Conservation (phyloP, 2,888 invertebrate genomes). For the Formica aserva region DNA sequence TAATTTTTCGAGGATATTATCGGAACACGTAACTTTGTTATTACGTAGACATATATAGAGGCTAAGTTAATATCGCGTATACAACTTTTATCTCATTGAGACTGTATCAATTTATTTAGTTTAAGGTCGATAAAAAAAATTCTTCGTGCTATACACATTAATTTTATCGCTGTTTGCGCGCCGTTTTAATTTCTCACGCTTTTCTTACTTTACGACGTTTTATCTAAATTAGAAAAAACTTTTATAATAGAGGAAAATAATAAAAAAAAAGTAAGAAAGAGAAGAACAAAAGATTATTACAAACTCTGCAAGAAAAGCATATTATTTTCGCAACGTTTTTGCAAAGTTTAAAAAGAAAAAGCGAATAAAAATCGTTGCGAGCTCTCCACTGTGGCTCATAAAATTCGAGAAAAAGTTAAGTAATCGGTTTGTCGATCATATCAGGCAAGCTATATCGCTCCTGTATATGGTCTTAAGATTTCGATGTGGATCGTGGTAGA, state of each 20-base stretch:
- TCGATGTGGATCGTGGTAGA: constrained; percentile 25
- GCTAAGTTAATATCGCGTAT: constrained; percentile 27
- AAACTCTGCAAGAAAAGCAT: not conserved
- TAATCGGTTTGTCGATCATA: constrained; percentile 43
- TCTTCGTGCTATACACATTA: not conserved
- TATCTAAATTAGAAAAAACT: not conserved
- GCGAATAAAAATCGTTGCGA: not conserved
- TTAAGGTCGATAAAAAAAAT: not conserved
- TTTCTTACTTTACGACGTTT: not conserved
- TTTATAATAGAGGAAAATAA: constrained; percentile 1
- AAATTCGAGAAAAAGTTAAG: constrained; percentile 29
- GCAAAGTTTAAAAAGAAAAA: not conserved
- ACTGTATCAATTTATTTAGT: not conserved
- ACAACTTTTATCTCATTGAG: not conserved
- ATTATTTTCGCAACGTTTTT: constrained; percentile 1
- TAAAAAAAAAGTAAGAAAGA: not conserved
- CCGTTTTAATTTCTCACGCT: not conserved
- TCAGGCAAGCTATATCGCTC: constrained; percentile 8
- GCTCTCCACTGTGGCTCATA: not conserved
- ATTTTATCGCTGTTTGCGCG: not conserved
- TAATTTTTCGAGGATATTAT: constrained; percentile 42
- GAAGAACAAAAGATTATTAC: not conserved
- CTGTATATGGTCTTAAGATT: constrained; percentile 18
- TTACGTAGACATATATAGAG: not conserved
- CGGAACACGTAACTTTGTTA: constrained; percentile 26